Conservation (phyloP, 1,140 invertebrate genomes). For the Drosophila ercepeae region DNA sequence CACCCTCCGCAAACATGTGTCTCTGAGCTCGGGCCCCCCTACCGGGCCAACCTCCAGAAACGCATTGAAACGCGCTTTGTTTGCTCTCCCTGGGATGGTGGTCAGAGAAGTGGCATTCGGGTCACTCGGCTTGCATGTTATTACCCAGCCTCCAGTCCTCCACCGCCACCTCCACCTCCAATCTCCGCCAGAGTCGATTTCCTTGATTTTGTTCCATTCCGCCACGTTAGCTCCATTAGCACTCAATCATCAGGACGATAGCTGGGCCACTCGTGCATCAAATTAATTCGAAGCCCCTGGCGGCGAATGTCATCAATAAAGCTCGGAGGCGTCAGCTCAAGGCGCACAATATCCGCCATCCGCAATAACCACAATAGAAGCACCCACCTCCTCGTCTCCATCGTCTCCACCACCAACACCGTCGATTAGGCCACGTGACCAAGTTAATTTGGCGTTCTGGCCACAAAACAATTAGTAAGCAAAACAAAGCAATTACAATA, state of each 20-base stretch:
- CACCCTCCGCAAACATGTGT: constrained; percentile 36
- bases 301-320: constrained; percentile 73
- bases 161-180: background rate
- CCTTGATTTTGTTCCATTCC: constrained; percentile 50
- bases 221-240: constrained; percentile 73
- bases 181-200: constrained; percentile 1
- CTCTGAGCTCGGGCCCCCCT: background rate
- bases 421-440: constrained; percentile 38
- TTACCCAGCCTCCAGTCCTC: background rate
- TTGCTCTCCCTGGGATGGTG: constrained; percentile 43
- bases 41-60: constrained; percentile 10
- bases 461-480: constrained; percentile 61
- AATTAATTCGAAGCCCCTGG: constrained; percentile 61
- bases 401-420: background rate
- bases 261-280: constrained; percentile 69
- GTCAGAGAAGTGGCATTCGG: constrained; percentile 42
- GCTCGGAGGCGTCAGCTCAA: constrained; percentile 10
- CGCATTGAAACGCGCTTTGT: constrained; percentile 72
- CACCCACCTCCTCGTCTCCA: background rate
- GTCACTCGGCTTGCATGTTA: constrained; percentile 23
- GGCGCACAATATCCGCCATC: background rate
- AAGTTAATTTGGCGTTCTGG: constrained; percentile 55
- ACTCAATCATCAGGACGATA: constrained; percentile 69
- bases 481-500: constrained; percentile 55
- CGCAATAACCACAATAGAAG: constrained; percentile 3